These are phyloP conservation scores for Sesamia nonagrioides DNA, from an alignment of 1,140 invertebrate genomes.

Conservation along the genomic window DNA sequence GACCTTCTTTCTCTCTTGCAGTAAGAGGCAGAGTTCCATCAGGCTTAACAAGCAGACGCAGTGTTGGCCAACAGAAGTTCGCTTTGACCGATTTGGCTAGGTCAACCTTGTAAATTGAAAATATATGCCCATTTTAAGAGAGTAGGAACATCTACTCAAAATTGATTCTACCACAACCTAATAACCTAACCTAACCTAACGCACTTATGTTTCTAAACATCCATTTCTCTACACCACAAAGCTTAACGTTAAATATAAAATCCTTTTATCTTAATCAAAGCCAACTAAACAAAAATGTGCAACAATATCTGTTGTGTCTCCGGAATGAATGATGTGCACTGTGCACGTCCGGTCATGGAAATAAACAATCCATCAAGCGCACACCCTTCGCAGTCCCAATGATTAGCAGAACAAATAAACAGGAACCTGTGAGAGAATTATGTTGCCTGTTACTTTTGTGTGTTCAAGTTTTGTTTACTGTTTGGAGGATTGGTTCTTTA, in stretches of 20 bases:
- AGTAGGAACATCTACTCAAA: too few species aligned
- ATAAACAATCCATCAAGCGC: conserved; percentile 58
- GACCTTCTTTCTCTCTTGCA: too few species aligned
- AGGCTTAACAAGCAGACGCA: too few species aligned
- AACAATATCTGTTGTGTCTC: conserved; percentile 31
- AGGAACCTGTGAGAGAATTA: background rate
- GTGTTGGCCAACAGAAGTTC: too few species aligned
- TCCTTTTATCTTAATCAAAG: conserved; percentile 14
- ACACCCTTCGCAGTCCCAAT: conserved; percentile 49
- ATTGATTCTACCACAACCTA: too few species aligned
- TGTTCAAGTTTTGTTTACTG: background rate
- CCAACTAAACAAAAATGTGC: conserved; percentile 3
- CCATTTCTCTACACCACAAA: background rate
- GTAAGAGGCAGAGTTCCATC: too few species aligned
- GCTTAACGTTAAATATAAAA: background rate
- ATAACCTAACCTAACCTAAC: too few species aligned
- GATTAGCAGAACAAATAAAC: conserved; percentile 55
- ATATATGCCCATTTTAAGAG: too few species aligned
- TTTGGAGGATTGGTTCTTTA: too few species aligned
- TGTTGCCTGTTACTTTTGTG: background rate
- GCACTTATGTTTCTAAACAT: too few species aligned
- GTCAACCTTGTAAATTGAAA: too few species aligned
- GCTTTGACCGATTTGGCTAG: too few species aligned
- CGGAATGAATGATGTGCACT: conserved; percentile 34
- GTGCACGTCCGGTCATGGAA: conserved; percentile 23